Evolutionary conservation across 2,113 vertebrate genomes (phyloP).

Genomic region (Chiloscyllium plagiosum): DNA sequence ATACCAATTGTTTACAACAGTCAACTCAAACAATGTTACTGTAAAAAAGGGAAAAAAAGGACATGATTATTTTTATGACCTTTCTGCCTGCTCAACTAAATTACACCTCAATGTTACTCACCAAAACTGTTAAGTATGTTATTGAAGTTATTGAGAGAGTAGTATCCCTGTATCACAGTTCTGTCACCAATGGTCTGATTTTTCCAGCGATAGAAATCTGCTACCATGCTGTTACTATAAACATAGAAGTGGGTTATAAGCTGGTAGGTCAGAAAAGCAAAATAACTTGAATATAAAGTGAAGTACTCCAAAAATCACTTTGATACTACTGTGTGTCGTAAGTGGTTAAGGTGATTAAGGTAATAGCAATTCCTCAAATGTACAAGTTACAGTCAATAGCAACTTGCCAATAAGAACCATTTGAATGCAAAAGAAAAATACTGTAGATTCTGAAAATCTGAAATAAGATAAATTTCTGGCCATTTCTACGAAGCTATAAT

Average conservation of each 20-base stretch:
- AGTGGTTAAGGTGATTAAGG: neutral
- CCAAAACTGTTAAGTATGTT: constrained; percentile 95
- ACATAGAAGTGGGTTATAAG: neutral
- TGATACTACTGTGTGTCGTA: neutral
- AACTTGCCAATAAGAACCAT: neutral
- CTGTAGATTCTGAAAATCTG: too few relatives aligned
- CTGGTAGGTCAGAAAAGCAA: neutral
- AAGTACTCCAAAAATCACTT: neutral
- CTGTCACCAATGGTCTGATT: constrained; percentile 74
- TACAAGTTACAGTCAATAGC: neutral
- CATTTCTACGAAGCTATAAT: neutral
- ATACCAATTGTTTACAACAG: constrained; percentile 98
- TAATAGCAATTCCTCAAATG: neutral
- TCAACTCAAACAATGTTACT: constrained; percentile 96
- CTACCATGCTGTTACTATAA: constrained; percentile 79
- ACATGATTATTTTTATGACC: neutral
- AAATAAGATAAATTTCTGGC: too few relatives aligned
- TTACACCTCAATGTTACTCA: constrained; percentile 49
- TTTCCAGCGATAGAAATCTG: constrained; percentile 77
- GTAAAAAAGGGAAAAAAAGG: constrained; percentile 38
- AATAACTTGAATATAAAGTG: neutral
- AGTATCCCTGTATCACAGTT: constrained; percentile 84
- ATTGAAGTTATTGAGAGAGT: constrained; percentile 98
- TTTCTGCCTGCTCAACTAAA: neutral
- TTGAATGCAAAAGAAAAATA: too few relatives aligned